Evolutionary conservation across 1,140 invertebrate species (phyloP).

Genomic region (Belonocnema kinseyi): DNA sequence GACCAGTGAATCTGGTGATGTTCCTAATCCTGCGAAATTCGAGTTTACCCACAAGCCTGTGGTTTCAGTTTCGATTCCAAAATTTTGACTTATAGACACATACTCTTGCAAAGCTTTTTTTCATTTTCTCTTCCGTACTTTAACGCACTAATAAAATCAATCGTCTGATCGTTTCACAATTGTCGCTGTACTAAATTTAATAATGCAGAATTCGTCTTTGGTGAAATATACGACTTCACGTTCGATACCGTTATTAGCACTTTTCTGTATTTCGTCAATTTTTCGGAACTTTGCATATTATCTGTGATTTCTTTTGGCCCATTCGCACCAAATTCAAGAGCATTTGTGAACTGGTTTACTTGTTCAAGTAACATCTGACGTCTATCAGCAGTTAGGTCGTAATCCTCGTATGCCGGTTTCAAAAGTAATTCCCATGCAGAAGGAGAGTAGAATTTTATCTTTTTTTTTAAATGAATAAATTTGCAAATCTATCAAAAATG

Average conservation of each 20-base stretch:
- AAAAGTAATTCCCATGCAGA: not conserved
- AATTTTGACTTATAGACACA: not conserved
- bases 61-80: constrained; percentile 5
- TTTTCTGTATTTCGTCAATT: constrained; percentile 13
- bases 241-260: not conserved
- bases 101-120: not conserved
- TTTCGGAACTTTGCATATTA: not conserved
- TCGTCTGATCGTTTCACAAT: too few species aligned
- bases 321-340: too few species aligned
- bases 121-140: too few species aligned
- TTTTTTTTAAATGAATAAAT: not conserved
- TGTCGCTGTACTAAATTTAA: too few species aligned
- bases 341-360: too few species aligned
- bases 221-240: too few species aligned
- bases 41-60: not conserved
- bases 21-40: not conserved
- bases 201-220: too few species aligned
- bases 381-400: not conserved
- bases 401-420: not conserved
- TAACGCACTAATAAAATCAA: too few species aligned
- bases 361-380: too few species aligned
- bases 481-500: not conserved
- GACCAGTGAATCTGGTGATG: not conserved
- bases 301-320: too few species aligned
- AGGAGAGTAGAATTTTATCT: not conserved